Conservation (phyloP, 2,888 invertebrate species). For the Zonitis immaculata region DNA sequence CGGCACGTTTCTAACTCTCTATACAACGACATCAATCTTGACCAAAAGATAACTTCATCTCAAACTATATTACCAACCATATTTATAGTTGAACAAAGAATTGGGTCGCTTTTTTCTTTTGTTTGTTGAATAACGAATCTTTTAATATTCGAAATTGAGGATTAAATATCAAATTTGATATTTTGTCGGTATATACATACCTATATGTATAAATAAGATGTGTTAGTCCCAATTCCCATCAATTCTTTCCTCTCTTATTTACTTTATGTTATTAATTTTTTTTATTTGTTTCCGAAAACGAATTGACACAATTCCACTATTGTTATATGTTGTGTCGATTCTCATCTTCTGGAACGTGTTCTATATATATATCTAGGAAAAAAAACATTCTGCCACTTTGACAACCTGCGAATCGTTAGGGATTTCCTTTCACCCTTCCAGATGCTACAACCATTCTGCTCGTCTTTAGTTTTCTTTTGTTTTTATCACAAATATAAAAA, state of each 20-base stretch:
- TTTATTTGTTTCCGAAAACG: too few species aligned
- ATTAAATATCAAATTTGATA: too few species aligned
- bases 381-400: not conserved
- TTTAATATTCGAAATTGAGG: too few species aligned
- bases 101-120: constrained; percentile 1
- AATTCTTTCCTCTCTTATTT: too few species aligned
- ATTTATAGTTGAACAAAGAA: not conserved
- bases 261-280: too few species aligned
- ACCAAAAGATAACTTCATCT: constrained; percentile 18
- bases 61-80: not conserved
- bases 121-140: not conserved
- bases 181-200: too few species aligned
- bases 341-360: not conserved
- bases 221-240: too few species aligned
- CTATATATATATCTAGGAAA: too few species aligned
- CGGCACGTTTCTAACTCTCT: constrained; percentile 10
- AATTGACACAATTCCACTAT: not conserved
- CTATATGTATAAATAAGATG: too few species aligned
- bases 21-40: constrained; percentile 20
- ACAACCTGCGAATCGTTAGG: not conserved
- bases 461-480: not conserved
- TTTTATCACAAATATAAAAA: not conserved
- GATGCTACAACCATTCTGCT: not conserved
- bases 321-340: not conserved
- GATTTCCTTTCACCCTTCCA: not conserved